These are phyloP conservation scores for Drosophila sucinea DNA, from an alignment of 1,140 invertebrate species.

Conservation along the genomic window DNA sequence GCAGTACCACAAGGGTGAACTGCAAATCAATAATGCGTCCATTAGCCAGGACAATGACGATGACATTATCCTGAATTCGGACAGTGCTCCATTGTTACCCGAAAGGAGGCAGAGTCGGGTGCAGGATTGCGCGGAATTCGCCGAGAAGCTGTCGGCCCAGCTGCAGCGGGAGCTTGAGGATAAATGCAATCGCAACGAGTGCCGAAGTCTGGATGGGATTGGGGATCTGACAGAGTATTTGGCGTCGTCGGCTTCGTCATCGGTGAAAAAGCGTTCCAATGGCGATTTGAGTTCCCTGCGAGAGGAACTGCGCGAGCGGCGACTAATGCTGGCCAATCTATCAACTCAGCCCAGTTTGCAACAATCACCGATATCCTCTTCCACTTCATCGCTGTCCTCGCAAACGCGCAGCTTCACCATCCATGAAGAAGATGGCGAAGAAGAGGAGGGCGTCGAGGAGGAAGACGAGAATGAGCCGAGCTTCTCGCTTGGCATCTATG, in stretches of 20 bases:
- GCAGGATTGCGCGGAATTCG: conserved; percentile 89
- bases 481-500: conserved; percentile 74
- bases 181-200: conserved; percentile 82
- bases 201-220: conserved; percentile 63
- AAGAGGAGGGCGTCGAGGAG: conserved; percentile 72
- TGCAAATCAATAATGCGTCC: conserved; percentile 58
- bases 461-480: conserved; percentile 74
- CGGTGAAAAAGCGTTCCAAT: conserved; percentile 75
- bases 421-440: conserved; percentile 76
- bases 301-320: conserved; percentile 84
- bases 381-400: conserved; percentile 76
- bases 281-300: conserved; percentile 85
- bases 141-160: conserved; percentile 89
- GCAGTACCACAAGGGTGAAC: conserved; percentile 60
- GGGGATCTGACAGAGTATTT: conserved; percentile 62
- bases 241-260: conserved; percentile 15
- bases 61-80: conserved; percentile 76
- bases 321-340: conserved; percentile 83
- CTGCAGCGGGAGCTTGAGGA: conserved; percentile 90
- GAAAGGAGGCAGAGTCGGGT: conserved; percentile 56
- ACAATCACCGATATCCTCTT: conserved; percentile 73
- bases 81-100: conserved; percentile 60
- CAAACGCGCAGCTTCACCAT: conserved; percentile 81
- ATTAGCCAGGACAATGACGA: conserved; percentile 46
- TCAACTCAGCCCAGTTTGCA: conserved; percentile 84